phyloP scores from a whole-genome alignment of 2,888 invertebrate genomes.

The Horisme vitalbata region DNA sequence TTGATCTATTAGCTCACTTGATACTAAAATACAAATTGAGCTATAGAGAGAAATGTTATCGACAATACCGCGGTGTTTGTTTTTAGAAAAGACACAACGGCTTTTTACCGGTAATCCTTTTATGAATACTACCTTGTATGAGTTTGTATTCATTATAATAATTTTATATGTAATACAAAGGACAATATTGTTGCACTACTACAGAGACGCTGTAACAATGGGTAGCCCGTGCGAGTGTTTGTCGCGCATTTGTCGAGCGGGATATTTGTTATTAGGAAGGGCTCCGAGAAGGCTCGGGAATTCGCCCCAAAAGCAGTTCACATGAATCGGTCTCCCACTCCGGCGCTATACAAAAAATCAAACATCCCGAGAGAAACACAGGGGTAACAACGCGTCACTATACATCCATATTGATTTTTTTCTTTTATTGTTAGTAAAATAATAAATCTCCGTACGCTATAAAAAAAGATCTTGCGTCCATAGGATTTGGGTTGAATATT shows the following conservation, averaged over 20 bases:
- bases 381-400: slow-evolving; percentile 81
- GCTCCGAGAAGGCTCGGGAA: slow-evolving; percentile 81
- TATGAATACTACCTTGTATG: slow-evolving; percentile 35
- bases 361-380: slow-evolving; percentile 82
- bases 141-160: slow-evolving; percentile 60
- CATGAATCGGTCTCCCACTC: slow-evolving; percentile 81
- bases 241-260: slow-evolving; percentile 81
- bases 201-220: slow-evolving; percentile 74
- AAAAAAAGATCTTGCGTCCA: slow-evolving; percentile 72
- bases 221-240: slow-evolving; percentile 79
- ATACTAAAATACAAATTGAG: too few species aligned
- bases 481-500: slow-evolving; percentile 77
- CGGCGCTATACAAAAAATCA: slow-evolving; percentile 79
- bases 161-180: slow-evolving; percentile 60
- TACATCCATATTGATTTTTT: slow-evolving; percentile 81
- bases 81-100: slow-evolving; percentile 5
- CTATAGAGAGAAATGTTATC: too few species aligned
- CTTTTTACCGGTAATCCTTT: slow-evolving; percentile 28
- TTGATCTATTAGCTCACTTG: slow-evolving; percentile 38
- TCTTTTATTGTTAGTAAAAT: slow-evolving; percentile 79
- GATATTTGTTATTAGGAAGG: slow-evolving; percentile 82
- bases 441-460: slow-evolving; percentile 67
- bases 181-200: slow-evolving; percentile 75
- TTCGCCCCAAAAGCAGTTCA: slow-evolving; percentile 83
- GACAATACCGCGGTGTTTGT: not conserved